phyloP scores from a whole-genome alignment of 2,113 vertebrate genomes.

The Hiodon tergisus region DNA sequence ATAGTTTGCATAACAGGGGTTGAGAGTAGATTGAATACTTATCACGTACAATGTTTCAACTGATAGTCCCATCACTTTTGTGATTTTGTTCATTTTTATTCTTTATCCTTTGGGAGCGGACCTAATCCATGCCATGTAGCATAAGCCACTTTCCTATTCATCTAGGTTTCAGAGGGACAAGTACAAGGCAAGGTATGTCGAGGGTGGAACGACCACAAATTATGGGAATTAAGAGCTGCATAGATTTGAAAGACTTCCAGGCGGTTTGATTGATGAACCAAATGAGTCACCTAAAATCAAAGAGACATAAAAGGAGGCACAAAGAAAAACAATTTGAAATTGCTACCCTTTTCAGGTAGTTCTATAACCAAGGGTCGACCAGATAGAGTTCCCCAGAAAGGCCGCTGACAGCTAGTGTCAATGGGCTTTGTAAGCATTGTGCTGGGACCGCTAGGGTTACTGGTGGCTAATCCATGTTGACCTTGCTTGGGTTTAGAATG shows the following conservation, averaged over 20 bases:
- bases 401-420: constrained; percentile 72
- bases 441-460: constrained; percentile 73
- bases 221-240: constrained; percentile 57
- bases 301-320: constrained; percentile 61
- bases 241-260: constrained; percentile 55
- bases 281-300: constrained; percentile 66
- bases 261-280: constrained; percentile 64
- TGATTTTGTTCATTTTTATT: constrained; percentile 17
- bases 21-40: neutral
- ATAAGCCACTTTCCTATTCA: constrained; percentile 43
- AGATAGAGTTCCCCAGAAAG: constrained; percentile 71
- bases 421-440: constrained; percentile 70
- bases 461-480: constrained; percentile 69
- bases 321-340: constrained; percentile 64
- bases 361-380: constrained; percentile 59
- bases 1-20: neutral
- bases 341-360: constrained; percentile 58
- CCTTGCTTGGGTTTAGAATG: constrained; percentile 66
- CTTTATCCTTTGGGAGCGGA: constrained; percentile 30
- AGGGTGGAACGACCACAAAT: constrained; percentile 54
- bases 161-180: constrained; percentile 47
- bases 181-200: constrained; percentile 50
- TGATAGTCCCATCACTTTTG: neutral
- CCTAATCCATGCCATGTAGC: constrained; percentile 38
- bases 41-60: neutral